phyloP scores from a whole-genome alignment of 2,113 vertebrate genomes.

The Neolamprologus tretocephalus region DNA sequence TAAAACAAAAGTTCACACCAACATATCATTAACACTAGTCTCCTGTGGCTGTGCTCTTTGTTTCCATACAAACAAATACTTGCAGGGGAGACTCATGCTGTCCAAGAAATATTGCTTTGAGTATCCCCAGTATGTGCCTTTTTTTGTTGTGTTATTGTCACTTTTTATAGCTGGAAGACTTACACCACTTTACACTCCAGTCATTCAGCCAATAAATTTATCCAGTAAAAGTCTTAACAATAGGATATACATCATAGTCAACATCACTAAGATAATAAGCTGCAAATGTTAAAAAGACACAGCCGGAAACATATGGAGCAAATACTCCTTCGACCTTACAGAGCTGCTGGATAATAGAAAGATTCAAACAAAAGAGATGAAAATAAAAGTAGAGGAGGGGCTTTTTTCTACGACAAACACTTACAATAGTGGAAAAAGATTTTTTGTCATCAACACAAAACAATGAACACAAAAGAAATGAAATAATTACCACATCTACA shows the following conservation, averaged over 20 bases:
- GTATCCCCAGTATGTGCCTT: background rate
- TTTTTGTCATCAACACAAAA: background rate
- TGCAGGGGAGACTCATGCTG: constrained; percentile 21
- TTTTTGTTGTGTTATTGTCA: constrained; percentile 8
- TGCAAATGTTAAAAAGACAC: background rate
- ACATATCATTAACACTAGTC: constrained; percentile 53
- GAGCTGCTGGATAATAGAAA: background rate
- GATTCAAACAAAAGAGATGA: background rate
- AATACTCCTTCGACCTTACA: background rate
- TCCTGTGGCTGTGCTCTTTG: constrained; percentile 27
- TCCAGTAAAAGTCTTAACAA: background rate
- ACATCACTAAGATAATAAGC: background rate
- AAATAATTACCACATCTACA: background rate
- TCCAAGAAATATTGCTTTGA: background rate
- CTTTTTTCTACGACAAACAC: background rate
- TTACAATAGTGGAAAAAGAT: background rate
- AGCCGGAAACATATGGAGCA: background rate
- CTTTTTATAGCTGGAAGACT: background rate
- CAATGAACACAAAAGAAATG: background rate
- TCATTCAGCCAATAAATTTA: background rate
- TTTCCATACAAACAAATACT: constrained; percentile 53
- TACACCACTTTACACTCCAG: background rate
- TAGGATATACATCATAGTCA: background rate
- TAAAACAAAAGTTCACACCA: constrained; percentile 66
- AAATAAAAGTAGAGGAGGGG: background rate